Evolutionary conservation across 2,888 invertebrate species (phyloP), one percentile per base, ranked within the genome.

Genomic region (Lasioglossum calceatum): DNA sequence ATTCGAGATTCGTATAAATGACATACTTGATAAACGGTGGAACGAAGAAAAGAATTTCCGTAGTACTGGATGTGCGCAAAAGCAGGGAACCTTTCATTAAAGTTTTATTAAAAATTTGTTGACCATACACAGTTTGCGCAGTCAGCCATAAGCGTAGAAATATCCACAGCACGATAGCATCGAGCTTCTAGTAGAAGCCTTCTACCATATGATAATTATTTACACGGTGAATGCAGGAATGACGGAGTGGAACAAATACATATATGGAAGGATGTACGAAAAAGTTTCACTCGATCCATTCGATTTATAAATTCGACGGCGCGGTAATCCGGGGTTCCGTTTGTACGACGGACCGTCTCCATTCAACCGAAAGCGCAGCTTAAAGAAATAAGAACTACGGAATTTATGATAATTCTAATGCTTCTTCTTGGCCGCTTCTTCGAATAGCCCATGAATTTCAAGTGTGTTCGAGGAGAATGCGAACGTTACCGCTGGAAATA

Each of bases 401-500:
- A 83, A 78, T 88, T 80, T 87, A 88, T 85, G 89, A 85, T 89
- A 88, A 89, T 89, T 86, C 79, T 42, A 67, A 85, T 90, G 81
- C 85, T 82, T 75, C 82, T 74, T 84, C 80, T 77, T 84, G 84
- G 74, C 80, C 81, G 83, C 76, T 73, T 82, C 79, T 44, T 81
- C 79, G 82, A 89, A 90, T 86, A 76, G 85, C 72, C 88, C 80
- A 90, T 90, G 90, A 90, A 90, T 90, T 87, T 80, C 87, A 88
- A 90, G 82, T 58, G 82, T 71, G 70, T 73, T 82, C 84, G 64
- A 44, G 54, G n/a, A 47, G 84, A 89, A 84, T 88, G 81, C 73
- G 81, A 83, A 67, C 72, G 77, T 83, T 81, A 77, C 80, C 67
- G 50, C 39, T 39, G 61, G 36, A 86, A 84, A 81, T 81, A 84